phyloP scores from a whole-genome alignment of 2,797 vertebrate genomes.

The Sebastes umbrosus region DNA sequence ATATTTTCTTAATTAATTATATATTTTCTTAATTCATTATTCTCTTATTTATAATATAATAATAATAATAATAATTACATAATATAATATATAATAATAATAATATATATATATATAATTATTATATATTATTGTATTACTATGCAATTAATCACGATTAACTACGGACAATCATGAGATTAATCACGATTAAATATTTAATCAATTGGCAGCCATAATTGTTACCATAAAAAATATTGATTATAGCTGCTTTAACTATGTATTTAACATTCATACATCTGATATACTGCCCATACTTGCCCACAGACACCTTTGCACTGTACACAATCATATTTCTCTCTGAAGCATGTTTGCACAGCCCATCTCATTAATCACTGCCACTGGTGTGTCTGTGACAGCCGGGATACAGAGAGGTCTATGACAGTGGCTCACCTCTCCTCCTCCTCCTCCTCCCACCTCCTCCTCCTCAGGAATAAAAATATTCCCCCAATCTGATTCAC shows the following conservation, averaged over 20 bases:
- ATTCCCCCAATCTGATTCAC: conserved; percentile 38
- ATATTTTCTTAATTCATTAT: too few relatives aligned
- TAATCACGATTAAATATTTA: too few relatives aligned
- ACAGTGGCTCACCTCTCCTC: conserved; percentile 62
- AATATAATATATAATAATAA: too few relatives aligned
- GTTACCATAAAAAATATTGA: background rate
- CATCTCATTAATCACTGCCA: conserved; percentile 73
- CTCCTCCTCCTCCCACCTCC: background rate
- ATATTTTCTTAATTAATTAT: too few relatives aligned
- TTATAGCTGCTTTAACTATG: background rate
- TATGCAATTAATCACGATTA: too few relatives aligned
- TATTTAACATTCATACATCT: background rate
- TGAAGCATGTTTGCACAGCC: conserved; percentile 17
- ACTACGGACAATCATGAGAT: too few relatives aligned
- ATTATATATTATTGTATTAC: too few relatives aligned
- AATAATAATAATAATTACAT: too few relatives aligned
- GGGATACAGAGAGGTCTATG: conserved; percentile 48
- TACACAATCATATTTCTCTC: conserved; percentile 23
- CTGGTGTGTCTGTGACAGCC: conserved; percentile 64
- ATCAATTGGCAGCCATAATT: too few relatives aligned
- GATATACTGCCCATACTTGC: background rate
- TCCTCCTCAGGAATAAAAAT: conserved; percentile 56
- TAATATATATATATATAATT: too few relatives aligned
- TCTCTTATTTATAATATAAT: too few relatives aligned
- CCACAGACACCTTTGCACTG: background rate